Evolutionary conservation across 2,888 invertebrate species (phyloP).

Genomic region (Tridacna gigas): DNA sequence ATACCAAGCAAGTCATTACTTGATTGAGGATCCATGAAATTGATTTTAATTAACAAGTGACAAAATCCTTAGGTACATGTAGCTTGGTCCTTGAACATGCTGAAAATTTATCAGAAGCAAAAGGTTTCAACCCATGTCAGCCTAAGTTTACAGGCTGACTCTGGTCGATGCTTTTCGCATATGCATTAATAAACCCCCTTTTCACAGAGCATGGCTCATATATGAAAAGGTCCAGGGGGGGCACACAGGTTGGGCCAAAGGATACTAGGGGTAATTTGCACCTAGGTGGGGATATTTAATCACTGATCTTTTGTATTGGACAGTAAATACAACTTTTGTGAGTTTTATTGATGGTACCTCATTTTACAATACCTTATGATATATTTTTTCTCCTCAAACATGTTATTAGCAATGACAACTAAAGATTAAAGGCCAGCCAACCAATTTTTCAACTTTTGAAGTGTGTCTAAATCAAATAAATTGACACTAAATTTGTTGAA

Average conservation of each 20-base stretch:
- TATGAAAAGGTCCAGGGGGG: background rate
- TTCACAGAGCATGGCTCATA: too few species aligned
- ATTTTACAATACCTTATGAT: slow-evolving; percentile 23
- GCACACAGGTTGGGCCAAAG: background rate
- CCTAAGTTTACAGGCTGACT: too few species aligned
- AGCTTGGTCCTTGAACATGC: too few species aligned
- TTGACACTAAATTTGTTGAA: background rate
- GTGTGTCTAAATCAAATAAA: slow-evolving; percentile 19
- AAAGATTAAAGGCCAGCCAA: slow-evolving; percentile 53
- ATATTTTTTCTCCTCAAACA: slow-evolving; percentile 21
- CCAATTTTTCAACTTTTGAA: slow-evolving; percentile 34
- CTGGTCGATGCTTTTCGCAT: too few species aligned
- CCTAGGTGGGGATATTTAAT: background rate
- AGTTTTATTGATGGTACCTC: slow-evolving; percentile 21
- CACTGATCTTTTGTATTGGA: slow-evolving; percentile 20
- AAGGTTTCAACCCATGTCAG: too few species aligned
- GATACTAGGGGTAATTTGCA: background rate
- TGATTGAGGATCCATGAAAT: too few species aligned
- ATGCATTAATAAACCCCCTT: too few species aligned
- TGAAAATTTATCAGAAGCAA: too few species aligned
- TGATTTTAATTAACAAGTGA: too few species aligned
- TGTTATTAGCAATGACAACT: slow-evolving; percentile 30
- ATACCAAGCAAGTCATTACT: too few species aligned
- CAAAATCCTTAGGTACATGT: too few species aligned
- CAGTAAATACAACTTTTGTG: slow-evolving; percentile 25